Base-by-base conservation (phyloP, 2,888 invertebrate genomes). In the Polydrusus tereticollis region DNA sequence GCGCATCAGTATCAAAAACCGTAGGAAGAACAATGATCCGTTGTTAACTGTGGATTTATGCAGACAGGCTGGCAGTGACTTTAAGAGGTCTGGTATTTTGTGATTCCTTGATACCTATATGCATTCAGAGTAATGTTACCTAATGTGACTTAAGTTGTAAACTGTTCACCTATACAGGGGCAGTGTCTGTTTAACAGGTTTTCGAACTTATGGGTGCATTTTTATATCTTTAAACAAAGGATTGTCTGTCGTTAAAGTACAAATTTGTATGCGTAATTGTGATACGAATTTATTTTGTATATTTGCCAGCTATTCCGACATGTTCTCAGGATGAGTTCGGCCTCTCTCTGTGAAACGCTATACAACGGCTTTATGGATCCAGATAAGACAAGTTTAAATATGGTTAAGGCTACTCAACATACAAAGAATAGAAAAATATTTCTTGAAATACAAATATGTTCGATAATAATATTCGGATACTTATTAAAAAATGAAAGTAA, bases 21-120 rank as follows among this genome's bases (percentile, higher is more conserved):
- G 52, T 55, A 55, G 52, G 52, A 55, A 55, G 52, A 55, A 55
- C 33, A 55, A 55, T 33, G 52, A 55, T 55, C 52, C 29, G 52
- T 26, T 55, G 29, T 16, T 55, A 55, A 55, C 52, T 29, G 52
- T 55, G 10, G 23, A 50, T 50, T 55, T 33, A 55, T 55, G 52
- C 29, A 29, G 52, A 29, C 52, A 33, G 29, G 26, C 21, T 26
- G 50, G 26, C 50, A 50, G 14, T 50, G 50, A 55, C 29, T 29
- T 55, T 55, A 55, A 55, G 29, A 55, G 52, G n/a, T n/a, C n/a
- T n/a, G n/a, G n/a, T 18, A 55, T 55, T 29, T 55, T 29, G 29
- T 55, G 29, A 8, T 7, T 8, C 29, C 16, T 29, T 55, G n/a
- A n/a, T n/a, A n/a, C n/a, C n/a, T n/a, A n/a, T n/a, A n/a, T n/a